phyloP scores from a whole-genome alignment of 1,140 invertebrate species.

The Drosophila nikananu region DNA sequence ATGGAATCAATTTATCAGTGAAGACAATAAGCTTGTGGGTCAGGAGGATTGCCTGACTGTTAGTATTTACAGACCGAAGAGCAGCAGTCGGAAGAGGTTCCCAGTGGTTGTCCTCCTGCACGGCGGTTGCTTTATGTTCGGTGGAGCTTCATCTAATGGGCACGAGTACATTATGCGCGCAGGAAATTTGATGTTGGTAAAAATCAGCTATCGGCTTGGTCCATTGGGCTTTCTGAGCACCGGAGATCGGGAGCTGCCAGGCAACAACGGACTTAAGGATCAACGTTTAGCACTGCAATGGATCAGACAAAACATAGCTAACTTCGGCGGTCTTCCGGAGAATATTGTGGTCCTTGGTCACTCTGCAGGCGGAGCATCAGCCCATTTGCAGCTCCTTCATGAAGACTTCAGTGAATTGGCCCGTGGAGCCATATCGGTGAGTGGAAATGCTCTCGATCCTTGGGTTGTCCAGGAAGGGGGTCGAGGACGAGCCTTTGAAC shows the following conservation, averaged over 20 bases:
- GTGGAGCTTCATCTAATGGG: slow-evolving; percentile 85
- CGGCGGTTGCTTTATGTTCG: slow-evolving; percentile 86
- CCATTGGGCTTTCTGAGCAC: slow-evolving; percentile 86
- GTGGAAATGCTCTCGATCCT: slow-evolving; percentile 65
- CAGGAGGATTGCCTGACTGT: slow-evolving; percentile 84
- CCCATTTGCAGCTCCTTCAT: slow-evolving; percentile 89
- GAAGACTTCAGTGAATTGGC: slow-evolving; percentile 59
- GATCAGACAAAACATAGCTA: slow-evolving; percentile 47
- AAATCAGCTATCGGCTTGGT: slow-evolving; percentile 88
- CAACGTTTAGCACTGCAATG: slow-evolving; percentile 63
- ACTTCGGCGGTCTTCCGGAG: too few relatives aligned
- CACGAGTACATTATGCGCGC: slow-evolving; percentile 87
- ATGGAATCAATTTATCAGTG: slow-evolving; percentile 55
- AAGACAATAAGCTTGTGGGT: slow-evolving; percentile 45
- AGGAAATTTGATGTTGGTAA: slow-evolving; percentile 87
- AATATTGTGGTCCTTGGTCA: too few relatives aligned
- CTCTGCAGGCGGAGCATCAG: slow-evolving; percentile 86
- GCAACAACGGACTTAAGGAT: slow-evolving; percentile 78
- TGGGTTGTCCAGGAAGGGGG: slow-evolving; percentile 86
- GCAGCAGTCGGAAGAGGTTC: slow-evolving; percentile 24
- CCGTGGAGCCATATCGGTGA: slow-evolving; percentile 63
- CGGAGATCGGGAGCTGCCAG: slow-evolving; percentile 48
- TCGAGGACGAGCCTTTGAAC: slow-evolving; percentile 86
- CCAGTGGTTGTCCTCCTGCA: slow-evolving; percentile 86
- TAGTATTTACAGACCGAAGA: slow-evolving; percentile 81